Conservation (phyloP, 1,140 invertebrate species). For the Dinothrombium tinctorium region DNA sequence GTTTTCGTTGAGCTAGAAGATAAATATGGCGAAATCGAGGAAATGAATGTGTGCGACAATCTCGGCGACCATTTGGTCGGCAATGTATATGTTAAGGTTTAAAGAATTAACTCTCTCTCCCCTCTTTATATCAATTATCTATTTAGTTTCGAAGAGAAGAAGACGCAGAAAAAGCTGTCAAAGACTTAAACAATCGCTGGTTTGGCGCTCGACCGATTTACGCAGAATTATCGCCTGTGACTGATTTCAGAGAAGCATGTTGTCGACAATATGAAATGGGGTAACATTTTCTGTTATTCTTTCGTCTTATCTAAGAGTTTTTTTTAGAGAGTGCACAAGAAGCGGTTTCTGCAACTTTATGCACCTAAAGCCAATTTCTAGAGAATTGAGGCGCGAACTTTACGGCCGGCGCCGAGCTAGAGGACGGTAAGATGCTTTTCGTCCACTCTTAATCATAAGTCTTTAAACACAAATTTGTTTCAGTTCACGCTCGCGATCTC, state of each 20-base stretch:
- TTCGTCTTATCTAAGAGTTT: too few relatives aligned
- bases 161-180: slow-evolving; percentile 88
- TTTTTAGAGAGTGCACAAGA: too few relatives aligned
- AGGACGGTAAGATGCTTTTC: too few relatives aligned
- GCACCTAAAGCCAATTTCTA: too few relatives aligned
- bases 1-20: slow-evolving; percentile 95
- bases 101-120: neutral
- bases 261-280: slow-evolving; percentile 98
- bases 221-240: slow-evolving; percentile 90
- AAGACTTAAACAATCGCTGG: slow-evolving; percentile 93
- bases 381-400: too few relatives aligned
- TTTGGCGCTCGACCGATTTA: slow-evolving; percentile 95
- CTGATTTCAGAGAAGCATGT: slow-evolving; percentile 95
- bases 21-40: slow-evolving; percentile 97
- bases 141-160: slow-evolving; percentile 81
- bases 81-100: slow-evolving; percentile 37
- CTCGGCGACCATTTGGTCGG: slow-evolving; percentile 92
- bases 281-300: too few relatives aligned
- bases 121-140: slow-evolving; percentile 6
- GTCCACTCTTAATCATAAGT: too few relatives aligned
- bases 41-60: slow-evolving; percentile 99
- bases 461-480: too few relatives aligned
- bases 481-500: too few relatives aligned
- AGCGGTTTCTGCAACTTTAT: too few relatives aligned
- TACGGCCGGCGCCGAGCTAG: too few relatives aligned